A percentile compares a stretch with the other conserved stretches of the same genome.
These are phyloP conservation scores for Leptinotarsa juncta DNA, from an alignment of 2,888 invertebrate genomes.

Conservation along the genomic window DNA sequence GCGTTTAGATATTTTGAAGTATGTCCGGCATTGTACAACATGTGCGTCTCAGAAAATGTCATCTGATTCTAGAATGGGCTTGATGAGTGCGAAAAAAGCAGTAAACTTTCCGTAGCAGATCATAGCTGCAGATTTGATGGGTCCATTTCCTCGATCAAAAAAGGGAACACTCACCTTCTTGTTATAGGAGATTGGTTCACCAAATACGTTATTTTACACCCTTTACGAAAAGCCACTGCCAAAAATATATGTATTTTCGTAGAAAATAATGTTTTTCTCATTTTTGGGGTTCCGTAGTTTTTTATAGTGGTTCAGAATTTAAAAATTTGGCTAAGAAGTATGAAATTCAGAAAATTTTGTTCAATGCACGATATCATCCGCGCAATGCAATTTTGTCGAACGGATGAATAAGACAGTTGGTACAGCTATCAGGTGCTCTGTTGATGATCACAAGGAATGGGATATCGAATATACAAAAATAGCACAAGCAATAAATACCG, in stretches of 20 bases:
- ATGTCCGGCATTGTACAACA: slow-evolving; percentile 32
- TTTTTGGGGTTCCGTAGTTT: slow-evolving; percentile 37
- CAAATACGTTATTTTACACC: slow-evolving; percentile 3
- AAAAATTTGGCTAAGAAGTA: slow-evolving; percentile 40
- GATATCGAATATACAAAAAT: slow-evolving; percentile 28
- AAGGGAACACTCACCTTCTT: background rate
- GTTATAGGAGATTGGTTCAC: slow-evolving; percentile 22
- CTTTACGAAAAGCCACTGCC: slow-evolving; percentile 26
- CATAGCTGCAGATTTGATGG: slow-evolving; percentile 43
- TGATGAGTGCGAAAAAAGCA: slow-evolving; percentile 34
- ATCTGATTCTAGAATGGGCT: slow-evolving; percentile 33
- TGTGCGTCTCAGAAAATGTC: slow-evolving; percentile 37
- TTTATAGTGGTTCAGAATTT: slow-evolving; percentile 28
- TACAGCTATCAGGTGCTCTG: slow-evolving; percentile 47
- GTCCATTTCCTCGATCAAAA: slow-evolving; percentile 38
- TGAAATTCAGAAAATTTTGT: slow-evolving; percentile 44
- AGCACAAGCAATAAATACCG: slow-evolving; percentile 41
- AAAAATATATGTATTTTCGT: slow-evolving; percentile 32
- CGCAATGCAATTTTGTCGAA: slow-evolving; percentile 58
- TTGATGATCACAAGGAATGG: slow-evolving; percentile 38
- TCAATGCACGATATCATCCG: slow-evolving; percentile 53
- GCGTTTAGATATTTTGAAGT: slow-evolving; percentile 29
- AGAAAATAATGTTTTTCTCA: slow-evolving; percentile 40
- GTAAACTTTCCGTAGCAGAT: slow-evolving; percentile 41
- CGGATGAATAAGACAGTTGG: slow-evolving; percentile 53